Evolutionary conservation across 1,140 invertebrate genomes (phyloP).

Genomic region (Trialeurodes vaporariorum): DNA sequence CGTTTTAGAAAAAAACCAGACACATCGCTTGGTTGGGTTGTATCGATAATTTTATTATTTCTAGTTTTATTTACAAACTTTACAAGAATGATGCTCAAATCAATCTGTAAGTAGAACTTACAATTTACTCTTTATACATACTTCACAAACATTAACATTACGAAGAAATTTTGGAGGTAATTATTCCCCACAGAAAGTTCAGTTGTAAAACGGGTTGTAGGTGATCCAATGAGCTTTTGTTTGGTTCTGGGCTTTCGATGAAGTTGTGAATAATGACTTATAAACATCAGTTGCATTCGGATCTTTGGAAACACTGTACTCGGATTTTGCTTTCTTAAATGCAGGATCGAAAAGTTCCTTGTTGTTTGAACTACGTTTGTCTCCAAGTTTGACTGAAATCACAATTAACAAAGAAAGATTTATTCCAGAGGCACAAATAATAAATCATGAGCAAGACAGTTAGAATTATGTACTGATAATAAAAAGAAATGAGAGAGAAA

Average conservation of each 20-base stretch:
- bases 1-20: no score
- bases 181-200: no score
- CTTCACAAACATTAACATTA: no score
- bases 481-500: no score
- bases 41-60: no score
- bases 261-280: conserved; percentile 90
- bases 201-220: conserved; percentile 94
- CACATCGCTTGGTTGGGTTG: no score
- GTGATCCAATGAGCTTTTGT: conserved; percentile 92
- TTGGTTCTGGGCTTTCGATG: conserved; percentile 74
- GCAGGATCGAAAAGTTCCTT: conserved; percentile 36
- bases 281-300: conserved; percentile 79
- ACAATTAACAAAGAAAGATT: not conserved
- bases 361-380: not conserved
- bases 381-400: not conserved
- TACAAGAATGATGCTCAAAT: no score
- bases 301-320: conserved; percentile 84
- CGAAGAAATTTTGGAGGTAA: no score
- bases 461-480: no score
- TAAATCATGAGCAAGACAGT: conserved; percentile 11
- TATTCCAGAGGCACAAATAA: conserved; percentile 1
- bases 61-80: no score
- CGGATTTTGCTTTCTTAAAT: conserved; percentile 60
- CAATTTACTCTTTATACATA: no score
- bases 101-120: no score